Evolutionary conservation across 2,797 vertebrate genomes (phyloP).

Genomic region (Sebastes taczanowskii): DNA sequence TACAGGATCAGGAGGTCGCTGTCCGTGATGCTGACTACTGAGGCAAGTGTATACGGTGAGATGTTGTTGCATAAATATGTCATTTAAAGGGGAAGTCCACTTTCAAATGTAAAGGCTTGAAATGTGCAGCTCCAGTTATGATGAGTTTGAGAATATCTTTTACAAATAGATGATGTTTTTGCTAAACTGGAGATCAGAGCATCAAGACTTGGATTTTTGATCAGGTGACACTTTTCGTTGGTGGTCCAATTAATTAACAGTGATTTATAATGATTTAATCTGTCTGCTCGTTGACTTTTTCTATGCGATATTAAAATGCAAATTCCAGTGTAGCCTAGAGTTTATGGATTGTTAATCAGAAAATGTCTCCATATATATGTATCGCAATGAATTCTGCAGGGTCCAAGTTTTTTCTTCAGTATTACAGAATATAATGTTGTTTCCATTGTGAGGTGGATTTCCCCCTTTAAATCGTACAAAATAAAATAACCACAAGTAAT

Average conservation of each 20-base stretch:
- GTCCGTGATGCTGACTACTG: slow-evolving; percentile 46
- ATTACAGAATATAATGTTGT: not conserved
- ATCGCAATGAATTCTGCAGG: not conserved
- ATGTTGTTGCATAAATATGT: slow-evolving; percentile 32
- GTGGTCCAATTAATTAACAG: not conserved
- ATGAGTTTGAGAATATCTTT: not conserved
- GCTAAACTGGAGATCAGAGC: not conserved
- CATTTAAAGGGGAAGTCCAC: slow-evolving; percentile 63
- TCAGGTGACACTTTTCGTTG: not conserved
- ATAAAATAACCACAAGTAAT: not conserved
- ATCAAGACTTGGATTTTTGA: not conserved
- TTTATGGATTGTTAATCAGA: not conserved
- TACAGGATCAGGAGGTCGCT: not conserved
- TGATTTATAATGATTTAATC: not conserved
- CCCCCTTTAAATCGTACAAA: not conserved
- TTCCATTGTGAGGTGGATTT: not conserved
- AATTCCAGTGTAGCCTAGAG: not conserved
- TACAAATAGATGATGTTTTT: not conserved
- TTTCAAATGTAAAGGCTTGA: not conserved
- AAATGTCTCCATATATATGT: not conserved
- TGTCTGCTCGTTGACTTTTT: not conserved
- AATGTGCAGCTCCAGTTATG: not conserved
- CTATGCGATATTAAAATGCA: not conserved
- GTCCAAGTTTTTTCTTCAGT: too few species aligned
- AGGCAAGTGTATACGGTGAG: slow-evolving; percentile 42